These are phyloP conservation scores for Diorhabda carinulata DNA, from an alignment of 1,140 invertebrate genomes.

Conservation along the genomic window DNA sequence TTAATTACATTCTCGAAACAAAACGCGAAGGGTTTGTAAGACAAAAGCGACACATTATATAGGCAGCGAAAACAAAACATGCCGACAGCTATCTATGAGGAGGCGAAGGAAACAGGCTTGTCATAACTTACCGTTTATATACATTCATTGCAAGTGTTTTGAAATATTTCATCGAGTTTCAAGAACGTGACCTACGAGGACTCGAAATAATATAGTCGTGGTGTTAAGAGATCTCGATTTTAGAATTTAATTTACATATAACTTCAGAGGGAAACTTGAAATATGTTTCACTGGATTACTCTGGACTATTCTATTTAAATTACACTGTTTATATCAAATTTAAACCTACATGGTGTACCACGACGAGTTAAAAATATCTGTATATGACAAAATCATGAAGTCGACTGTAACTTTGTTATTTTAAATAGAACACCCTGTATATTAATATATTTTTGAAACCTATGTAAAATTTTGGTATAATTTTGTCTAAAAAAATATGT, in stretches of 20 bases:
- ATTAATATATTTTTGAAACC: too few species aligned
- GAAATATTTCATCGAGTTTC: slow-evolving; percentile 2
- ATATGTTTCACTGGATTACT: too few species aligned
- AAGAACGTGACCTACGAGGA: slow-evolving; percentile 1
- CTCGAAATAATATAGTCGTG: background rate
- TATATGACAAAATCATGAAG: too few species aligned
- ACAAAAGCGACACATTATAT: background rate
- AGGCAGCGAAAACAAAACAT: background rate
- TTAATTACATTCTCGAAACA: background rate
- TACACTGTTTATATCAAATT: too few species aligned
- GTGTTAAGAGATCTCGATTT: background rate
- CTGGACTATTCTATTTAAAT: too few species aligned
- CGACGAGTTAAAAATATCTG: too few species aligned
- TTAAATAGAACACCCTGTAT: too few species aligned
- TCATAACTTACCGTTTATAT: slow-evolving; percentile 1
- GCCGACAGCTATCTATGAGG: background rate
- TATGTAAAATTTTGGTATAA: too few species aligned
- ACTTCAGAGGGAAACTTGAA: background rate
- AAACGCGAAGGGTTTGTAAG: background rate
- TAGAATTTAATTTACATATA: background rate
- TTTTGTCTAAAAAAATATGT: too few species aligned
- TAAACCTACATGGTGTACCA: too few species aligned
- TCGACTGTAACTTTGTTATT: too few species aligned
- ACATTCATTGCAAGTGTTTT: slow-evolving; percentile 2
- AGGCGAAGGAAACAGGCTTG: background rate